These are phyloP conservation scores for Spea hammondii DNA, from an alignment of 2,797 vertebrate genomes.

Conservation along the genomic window DNA sequence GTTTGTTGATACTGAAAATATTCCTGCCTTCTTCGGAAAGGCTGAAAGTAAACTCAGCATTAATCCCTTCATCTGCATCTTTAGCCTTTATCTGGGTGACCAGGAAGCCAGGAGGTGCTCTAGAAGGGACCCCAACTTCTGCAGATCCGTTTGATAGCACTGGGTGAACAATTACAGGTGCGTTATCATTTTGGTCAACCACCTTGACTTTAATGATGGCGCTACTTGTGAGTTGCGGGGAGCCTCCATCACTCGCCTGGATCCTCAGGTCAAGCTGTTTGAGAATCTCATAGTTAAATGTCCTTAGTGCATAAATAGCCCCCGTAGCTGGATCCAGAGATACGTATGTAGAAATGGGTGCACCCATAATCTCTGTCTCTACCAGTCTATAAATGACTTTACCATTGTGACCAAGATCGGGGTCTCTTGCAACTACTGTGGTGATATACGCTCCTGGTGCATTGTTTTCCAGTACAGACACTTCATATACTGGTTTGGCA, in stretches of 20 bases:
- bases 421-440: conserved; percentile 80
- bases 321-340: conserved; percentile 88
- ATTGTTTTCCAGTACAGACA: conserved; percentile 85
- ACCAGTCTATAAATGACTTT: conserved; percentile 84
- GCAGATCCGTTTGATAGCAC: conserved; percentile 82
- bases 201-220: conserved; percentile 83
- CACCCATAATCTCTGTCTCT: conserved; percentile 80
- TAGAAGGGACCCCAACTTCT: conserved; percentile 82
- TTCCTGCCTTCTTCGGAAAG: conserved; percentile 79
- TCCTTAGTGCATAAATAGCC: conserved; percentile 87
- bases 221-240: conserved; percentile 85
- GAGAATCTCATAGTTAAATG: conserved; percentile 91
- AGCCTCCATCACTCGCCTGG: conserved; percentile 86
- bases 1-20: conserved; percentile 79
- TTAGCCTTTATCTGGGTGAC: conserved; percentile 87
- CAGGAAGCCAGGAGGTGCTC: conserved; percentile 78
- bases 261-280: conserved; percentile 83
- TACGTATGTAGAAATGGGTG: conserved; percentile 84
- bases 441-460: conserved; percentile 85
- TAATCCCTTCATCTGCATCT: conserved; percentile 85
- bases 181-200: conserved; percentile 92
- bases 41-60: conserved; percentile 82
- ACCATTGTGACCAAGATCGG: conserved; percentile 82
- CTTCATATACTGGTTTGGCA: conserved; percentile 76
- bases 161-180: conserved; percentile 80